Evolutionary conservation across 1,140 invertebrate genomes (phyloP).

Genomic region (Heliconius himera): DNA sequence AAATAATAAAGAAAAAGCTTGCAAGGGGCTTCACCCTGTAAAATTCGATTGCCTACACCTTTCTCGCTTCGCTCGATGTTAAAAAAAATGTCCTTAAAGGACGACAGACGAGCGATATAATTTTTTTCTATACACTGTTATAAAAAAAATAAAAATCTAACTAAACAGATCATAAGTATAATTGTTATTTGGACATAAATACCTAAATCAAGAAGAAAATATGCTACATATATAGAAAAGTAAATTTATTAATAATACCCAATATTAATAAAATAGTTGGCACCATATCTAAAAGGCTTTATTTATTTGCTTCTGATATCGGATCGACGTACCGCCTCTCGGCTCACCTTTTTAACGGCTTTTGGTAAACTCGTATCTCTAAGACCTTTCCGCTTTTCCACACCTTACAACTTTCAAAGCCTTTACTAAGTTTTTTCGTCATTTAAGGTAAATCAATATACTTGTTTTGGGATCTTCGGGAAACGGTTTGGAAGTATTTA

Average conservation of each 20-base stretch:
- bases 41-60: no score
- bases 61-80: no score
- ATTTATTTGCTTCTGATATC: conserved; percentile 49
- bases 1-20: no score
- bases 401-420: conserved; percentile 39
- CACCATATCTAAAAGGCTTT: conserved; percentile 38
- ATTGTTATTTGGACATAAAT: no score
- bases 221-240: neutral
- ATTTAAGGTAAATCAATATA: conserved; percentile 8
- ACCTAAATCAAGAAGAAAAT: conserved; percentile 10
- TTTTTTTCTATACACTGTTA: no score
- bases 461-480: neutral
- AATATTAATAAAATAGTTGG: conserved; percentile 24
- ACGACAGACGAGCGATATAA: no score
- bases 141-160: no score
- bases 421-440: conserved; percentile 10
- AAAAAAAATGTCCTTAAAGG: no score
- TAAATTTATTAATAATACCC: neutral
- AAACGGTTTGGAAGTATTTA: neutral
- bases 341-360: conserved; percentile 44
- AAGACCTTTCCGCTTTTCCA: conserved; percentile 32
- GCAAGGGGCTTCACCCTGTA: no score
- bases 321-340: conserved; percentile 25
- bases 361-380: conserved; percentile 37
- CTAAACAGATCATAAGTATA: no score